Conservation (phyloP, 2,113 vertebrate genomes). For the Nothobranchius kuhntae region DNA sequence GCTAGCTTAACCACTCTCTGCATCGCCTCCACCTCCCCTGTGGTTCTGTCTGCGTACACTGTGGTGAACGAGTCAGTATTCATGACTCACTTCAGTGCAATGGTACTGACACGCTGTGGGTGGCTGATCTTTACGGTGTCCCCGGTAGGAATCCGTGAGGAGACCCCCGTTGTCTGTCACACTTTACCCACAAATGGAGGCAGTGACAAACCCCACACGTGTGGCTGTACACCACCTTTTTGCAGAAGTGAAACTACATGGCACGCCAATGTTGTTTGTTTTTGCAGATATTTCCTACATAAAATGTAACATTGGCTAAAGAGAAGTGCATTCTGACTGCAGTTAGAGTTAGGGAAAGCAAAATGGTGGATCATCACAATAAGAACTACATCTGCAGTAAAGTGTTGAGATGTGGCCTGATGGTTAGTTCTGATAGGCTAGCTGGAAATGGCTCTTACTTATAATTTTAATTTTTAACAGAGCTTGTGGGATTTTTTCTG, state of each 20-base stretch:
- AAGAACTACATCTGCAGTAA: no score
- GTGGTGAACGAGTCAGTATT: constrained; percentile 30
- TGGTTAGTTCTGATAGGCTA: no score
- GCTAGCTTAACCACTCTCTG: constrained; percentile 10
- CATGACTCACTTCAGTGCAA: constrained; percentile 49
- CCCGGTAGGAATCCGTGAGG: constrained; percentile 32
- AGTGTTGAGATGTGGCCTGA: no score
- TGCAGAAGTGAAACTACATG: constrained; percentile 58
- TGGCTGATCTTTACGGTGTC: constrained; percentile 48
- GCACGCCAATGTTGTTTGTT: neutral
- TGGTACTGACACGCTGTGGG: constrained; percentile 37
- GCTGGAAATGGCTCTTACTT: no score
- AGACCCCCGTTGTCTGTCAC: constrained; percentile 38
- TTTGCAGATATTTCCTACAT: neutral
- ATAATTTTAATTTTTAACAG: no score
- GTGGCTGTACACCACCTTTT: constrained; percentile 1
- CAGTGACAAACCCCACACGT: neutral
- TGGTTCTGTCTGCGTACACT: constrained; percentile 48
- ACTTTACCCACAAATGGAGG: constrained; percentile 8
- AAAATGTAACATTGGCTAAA: neutral
- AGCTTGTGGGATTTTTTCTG: no score
- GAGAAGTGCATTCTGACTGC: neutral
- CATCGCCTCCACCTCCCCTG: constrained; percentile 34
- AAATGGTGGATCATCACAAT: no score
- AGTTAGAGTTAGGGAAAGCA: neutral